These are phyloP conservation scores for Hymenochirus boettgeri DNA, from an alignment of 2,113 vertebrate genomes.

Conservation along the genomic window DNA sequence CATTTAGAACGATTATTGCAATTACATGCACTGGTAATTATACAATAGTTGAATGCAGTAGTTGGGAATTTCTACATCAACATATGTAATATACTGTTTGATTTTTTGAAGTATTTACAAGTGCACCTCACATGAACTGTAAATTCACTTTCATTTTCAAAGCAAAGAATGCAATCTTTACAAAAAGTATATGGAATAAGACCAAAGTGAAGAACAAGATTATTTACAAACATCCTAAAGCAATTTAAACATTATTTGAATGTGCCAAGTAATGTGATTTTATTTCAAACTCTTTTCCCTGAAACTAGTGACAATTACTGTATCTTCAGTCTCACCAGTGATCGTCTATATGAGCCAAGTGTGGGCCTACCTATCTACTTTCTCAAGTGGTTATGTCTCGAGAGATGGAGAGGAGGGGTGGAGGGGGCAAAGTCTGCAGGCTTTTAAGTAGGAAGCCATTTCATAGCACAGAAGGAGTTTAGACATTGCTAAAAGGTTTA, in stretches of 20 bases:
- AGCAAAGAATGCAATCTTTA: conserved; percentile 9
- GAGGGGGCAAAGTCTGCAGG: conserved; percentile 13
- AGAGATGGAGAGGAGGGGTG: conserved; percentile 29
- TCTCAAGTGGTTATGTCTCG: conserved; percentile 38
- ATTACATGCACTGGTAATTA: too few relatives aligned
- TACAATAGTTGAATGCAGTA: too few relatives aligned
- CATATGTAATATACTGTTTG: too few relatives aligned
- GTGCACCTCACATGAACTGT: background rate
- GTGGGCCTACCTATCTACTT: conserved; percentile 31
- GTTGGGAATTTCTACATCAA: too few relatives aligned
- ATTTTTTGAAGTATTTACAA: too few relatives aligned
- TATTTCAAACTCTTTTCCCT: conserved; percentile 25
- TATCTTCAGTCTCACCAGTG: conserved; percentile 28
- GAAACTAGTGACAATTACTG: conserved; percentile 34
- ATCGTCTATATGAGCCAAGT: conserved; percentile 37
- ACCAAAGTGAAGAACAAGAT: conserved; percentile 25
- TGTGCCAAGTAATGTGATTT: conserved; percentile 29
- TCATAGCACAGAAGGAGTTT: conserved; percentile 35
- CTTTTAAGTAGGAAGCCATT: conserved; percentile 43
- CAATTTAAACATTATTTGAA: conserved; percentile 24
- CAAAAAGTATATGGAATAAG: conserved; percentile 17
- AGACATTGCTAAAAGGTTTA: conserved; percentile 41
- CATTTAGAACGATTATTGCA: too few relatives aligned
- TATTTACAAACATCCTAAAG: conserved; percentile 29
- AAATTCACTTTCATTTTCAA: background rate